Conservation (phyloP, 2,113 vertebrate genomes). For the Brienomyrus longianalis region DNA sequence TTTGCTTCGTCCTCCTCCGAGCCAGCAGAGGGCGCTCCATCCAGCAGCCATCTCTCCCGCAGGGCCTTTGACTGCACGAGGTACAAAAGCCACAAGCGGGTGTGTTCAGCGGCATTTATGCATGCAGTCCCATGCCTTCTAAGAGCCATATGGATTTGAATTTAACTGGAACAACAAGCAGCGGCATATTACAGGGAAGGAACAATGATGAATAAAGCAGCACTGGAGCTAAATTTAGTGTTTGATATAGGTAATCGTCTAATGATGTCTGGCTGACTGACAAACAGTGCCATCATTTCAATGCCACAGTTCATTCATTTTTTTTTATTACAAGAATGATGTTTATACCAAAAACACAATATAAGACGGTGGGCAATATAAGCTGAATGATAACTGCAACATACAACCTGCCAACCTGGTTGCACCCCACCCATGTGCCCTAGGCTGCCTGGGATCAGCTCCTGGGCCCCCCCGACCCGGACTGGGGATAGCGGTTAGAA, state of each 20-base stretch:
- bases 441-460: neutral
- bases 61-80: conserved; percentile 76
- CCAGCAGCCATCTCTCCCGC: conserved; percentile 86
- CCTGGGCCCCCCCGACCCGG: neutral
- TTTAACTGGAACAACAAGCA: neutral
- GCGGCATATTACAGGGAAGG: neutral
- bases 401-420: neutral
- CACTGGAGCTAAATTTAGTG: neutral
- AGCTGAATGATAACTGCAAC: neutral
- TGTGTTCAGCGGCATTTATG: neutral
- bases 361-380: neutral
- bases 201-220: neutral
- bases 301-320: neutral
- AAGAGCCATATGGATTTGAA: neutral
- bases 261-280: neutral
- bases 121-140: neutral
- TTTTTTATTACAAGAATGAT: neutral
- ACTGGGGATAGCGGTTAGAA: neutral
- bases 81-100: neutral
- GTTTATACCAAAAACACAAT: neutral
- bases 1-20: conserved; percentile 69
- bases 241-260: neutral
- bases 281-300: neutral
- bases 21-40: conserved; percentile 70
- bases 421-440: neutral